phyloP scores from a whole-genome alignment of 1,140 invertebrate genomes.

The Trichonephila inaurata region DNA sequence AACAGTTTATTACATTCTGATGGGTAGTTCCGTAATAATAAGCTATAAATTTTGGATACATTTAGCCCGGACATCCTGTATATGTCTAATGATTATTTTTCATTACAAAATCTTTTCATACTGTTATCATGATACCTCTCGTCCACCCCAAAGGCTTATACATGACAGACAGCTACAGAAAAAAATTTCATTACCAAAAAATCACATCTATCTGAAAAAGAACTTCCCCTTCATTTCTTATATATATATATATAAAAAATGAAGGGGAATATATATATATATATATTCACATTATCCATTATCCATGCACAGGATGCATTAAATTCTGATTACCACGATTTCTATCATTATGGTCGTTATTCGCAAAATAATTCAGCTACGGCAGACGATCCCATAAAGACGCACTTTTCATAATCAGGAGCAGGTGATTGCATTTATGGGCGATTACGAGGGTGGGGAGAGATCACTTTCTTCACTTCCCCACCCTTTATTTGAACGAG shows the following conservation, averaged over 20 bases:
- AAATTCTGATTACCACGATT: not conserved
- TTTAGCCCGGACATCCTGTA: too few species aligned
- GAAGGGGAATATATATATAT: too few species aligned
- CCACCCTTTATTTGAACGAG: not conserved
- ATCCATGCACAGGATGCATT: not conserved
- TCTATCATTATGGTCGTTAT: not conserved
- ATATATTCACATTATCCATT: not conserved
- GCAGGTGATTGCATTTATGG: constrained; percentile 27
- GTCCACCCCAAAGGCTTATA: not conserved
- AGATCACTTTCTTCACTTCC: not conserved
- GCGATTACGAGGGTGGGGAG: not conserved
- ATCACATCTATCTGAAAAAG: not conserved
- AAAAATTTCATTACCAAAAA: not conserved
- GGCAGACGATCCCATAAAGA: constrained; percentile 8
- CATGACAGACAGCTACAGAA: not conserved
- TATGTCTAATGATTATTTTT: too few species aligned
- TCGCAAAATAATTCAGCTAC: not conserved
- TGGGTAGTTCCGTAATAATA: too few species aligned
- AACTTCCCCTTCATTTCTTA: not conserved
- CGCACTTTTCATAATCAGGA: constrained; percentile 4
- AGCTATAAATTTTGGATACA: too few species aligned
- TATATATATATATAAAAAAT: too few species aligned
- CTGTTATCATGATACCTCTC: not conserved
- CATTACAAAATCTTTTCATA: too few species aligned
- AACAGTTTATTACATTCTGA: too few species aligned